Conservation (phyloP, 2,797 vertebrate genomes). For the Pseudochirops corinnae region DNA sequence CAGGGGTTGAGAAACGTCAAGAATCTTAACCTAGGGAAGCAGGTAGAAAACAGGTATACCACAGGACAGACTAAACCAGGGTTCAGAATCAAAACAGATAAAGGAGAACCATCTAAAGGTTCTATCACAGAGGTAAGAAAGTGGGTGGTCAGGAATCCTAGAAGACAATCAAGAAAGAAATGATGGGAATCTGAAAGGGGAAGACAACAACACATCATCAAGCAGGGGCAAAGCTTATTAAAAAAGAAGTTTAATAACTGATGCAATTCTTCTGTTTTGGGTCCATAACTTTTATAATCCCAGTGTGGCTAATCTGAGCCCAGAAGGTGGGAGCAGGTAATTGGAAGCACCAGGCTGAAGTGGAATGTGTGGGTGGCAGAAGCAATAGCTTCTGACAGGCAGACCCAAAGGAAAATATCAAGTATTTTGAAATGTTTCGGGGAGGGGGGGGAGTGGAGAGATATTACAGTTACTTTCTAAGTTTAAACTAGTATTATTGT, state of each 20-base stretch:
- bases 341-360: neutral
- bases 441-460: neutral
- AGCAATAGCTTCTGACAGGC: constrained; percentile 11
- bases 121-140: neutral
- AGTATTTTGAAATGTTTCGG: neutral
- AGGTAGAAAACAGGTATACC: neutral
- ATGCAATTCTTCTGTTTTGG: neutral
- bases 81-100: neutral
- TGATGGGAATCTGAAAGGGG: constrained; percentile 3
- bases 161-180: constrained; percentile 26
- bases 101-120: neutral
- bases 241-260: constrained; percentile 18
- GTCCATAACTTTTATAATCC: constrained; percentile 6
- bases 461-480: constrained; percentile 19
- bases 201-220: neutral
- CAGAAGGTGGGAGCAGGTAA: constrained; percentile 18
- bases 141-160: constrained; percentile 5
- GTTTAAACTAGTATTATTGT: constrained; percentile 12
- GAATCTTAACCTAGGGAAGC: neutral
- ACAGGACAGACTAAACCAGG: constrained; percentile 16
- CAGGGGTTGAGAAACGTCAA: neutral
- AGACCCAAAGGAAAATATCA: constrained; percentile 31
- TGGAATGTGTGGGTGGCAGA: neutral
- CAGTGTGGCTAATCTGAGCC: neutral
- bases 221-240: constrained; percentile 12